These are phyloP conservation scores for Serrognathus titanus DNA, from an alignment of 2,888 invertebrate genomes.

Conservation along the genomic window DNA sequence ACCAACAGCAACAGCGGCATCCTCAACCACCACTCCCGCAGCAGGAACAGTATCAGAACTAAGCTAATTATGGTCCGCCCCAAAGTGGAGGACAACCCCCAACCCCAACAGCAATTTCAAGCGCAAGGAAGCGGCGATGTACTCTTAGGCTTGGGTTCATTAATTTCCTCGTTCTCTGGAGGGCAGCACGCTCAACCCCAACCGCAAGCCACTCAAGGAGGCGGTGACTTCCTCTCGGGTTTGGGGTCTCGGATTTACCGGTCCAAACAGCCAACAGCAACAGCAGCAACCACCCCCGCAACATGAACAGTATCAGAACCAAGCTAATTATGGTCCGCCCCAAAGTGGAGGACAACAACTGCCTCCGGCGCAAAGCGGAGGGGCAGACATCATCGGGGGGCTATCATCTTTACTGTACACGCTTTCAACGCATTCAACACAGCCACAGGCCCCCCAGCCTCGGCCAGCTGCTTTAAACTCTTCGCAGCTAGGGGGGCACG, in stretches of 20 bases:
- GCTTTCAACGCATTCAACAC: conserved; percentile 8
- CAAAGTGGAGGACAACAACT: background rate
- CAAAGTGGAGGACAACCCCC: conserved; percentile 14
- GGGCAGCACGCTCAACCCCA: background rate
- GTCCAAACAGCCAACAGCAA: conserved; percentile 11
- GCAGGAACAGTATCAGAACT: too few species aligned
- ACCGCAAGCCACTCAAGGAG: background rate
- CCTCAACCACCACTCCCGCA: too few species aligned
- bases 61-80: too few species aligned
- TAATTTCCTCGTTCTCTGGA: conserved; percentile 3
- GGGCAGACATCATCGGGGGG: conserved; percentile 8
- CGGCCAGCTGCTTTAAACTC: conserved; percentile 16
- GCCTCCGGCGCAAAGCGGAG: background rate
- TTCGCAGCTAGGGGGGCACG: conserved; percentile 28
- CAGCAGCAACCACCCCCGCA: conserved; percentile 2
- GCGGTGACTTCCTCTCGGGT: conserved; percentile 8
- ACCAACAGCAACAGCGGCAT: conserved; percentile 14
- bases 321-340: background rate
- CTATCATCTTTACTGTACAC: conserved; percentile 15
- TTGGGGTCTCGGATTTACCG: conserved; percentile 9
- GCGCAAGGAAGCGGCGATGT: conserved; percentile 1
- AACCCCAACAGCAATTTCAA: conserved; percentile 2
- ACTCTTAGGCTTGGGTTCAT: conserved; percentile 6
- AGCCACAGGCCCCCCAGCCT: conserved; percentile 11
- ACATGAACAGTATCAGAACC: background rate